Conservation (phyloP, 2,797 vertebrate genomes). For the Scarus forsteni region DNA sequence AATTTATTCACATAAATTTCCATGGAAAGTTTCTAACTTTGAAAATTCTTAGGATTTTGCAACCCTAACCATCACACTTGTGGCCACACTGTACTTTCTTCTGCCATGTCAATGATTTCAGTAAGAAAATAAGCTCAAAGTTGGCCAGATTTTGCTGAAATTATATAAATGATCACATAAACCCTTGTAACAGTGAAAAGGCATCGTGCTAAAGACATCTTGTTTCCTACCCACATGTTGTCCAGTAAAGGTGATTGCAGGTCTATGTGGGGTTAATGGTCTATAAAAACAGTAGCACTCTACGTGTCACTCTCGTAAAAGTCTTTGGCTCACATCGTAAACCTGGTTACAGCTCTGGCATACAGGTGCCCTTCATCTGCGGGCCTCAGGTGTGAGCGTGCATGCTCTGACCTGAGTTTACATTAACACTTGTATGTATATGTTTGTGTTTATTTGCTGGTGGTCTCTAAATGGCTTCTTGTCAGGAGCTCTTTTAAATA, state of each 20-base stretch:
- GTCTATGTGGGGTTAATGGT: slow-evolving; percentile 59
- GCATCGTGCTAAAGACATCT: slow-evolving; percentile 5
- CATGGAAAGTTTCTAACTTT: no score
- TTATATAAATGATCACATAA: background rate
- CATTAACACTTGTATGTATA: background rate
- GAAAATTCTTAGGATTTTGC: background rate
- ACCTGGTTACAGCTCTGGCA: slow-evolving; percentile 46
- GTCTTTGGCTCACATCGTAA: slow-evolving; percentile 49
- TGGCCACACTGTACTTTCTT: background rate
- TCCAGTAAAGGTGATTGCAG: slow-evolving; percentile 44
- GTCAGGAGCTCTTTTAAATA: slow-evolving; percentile 24
- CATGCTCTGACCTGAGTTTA: slow-evolving; percentile 2
- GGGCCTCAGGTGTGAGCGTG: slow-evolving; percentile 31
- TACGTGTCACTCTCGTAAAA: slow-evolving; percentile 61
- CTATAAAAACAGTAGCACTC: slow-evolving; percentile 61
- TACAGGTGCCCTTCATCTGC: slow-evolving; percentile 52
- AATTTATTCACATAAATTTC: no score
- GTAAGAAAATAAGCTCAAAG: slow-evolving; percentile 8
- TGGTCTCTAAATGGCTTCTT: slow-evolving; percentile 17
- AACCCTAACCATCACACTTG: background rate
- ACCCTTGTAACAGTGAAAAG: slow-evolving; percentile 11
- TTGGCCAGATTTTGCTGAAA: background rate
- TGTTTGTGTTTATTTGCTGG: slow-evolving; percentile 18
- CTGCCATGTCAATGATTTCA: background rate
- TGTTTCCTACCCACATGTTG: slow-evolving; percentile 42